Conservation (phyloP, 1,140 invertebrate genomes). For the Plodia interpunctella region DNA sequence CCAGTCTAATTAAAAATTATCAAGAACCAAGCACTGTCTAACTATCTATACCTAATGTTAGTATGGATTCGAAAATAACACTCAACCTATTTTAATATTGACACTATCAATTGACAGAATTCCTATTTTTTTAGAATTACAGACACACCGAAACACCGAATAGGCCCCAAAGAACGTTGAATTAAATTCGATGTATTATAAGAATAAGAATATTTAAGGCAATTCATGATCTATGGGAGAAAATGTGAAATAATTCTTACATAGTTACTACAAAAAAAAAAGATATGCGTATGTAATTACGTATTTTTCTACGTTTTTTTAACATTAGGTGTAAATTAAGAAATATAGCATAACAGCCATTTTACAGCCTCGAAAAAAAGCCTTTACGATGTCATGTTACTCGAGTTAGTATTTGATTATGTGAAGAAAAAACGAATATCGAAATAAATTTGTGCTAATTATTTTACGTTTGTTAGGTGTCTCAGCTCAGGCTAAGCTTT, state of each 20-base stretch:
- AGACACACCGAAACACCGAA: conserved; percentile 25
- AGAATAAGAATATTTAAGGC: conserved; percentile 24
- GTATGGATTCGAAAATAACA: neutral
- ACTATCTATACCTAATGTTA: too few species aligned
- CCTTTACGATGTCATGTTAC: too few species aligned
- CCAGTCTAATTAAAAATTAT: too few species aligned
- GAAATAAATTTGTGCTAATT: too few species aligned
- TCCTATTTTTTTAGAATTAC: neutral
- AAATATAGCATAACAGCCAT: neutral
- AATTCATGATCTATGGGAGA: conserved; percentile 8
- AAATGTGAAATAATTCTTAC: neutral
- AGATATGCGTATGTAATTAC: conserved; percentile 11
- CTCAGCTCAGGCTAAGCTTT: too few species aligned
- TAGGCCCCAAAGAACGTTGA: conserved; percentile 24
- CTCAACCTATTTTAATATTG: conserved; percentile 4
- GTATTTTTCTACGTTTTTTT: neutral
- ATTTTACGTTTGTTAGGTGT: too few species aligned
- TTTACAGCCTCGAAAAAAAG: conserved; percentile 3
- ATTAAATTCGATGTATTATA: conserved; percentile 25
- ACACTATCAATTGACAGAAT: conserved; percentile 13
- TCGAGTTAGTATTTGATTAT: too few species aligned
- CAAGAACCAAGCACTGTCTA: too few species aligned
- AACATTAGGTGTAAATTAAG: neutral
- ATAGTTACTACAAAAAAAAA: too few species aligned
- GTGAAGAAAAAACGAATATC: too few species aligned